Base-by-base conservation (phyloP, 1,140 invertebrate species). In the Rhopalosiphum padi region DNA sequence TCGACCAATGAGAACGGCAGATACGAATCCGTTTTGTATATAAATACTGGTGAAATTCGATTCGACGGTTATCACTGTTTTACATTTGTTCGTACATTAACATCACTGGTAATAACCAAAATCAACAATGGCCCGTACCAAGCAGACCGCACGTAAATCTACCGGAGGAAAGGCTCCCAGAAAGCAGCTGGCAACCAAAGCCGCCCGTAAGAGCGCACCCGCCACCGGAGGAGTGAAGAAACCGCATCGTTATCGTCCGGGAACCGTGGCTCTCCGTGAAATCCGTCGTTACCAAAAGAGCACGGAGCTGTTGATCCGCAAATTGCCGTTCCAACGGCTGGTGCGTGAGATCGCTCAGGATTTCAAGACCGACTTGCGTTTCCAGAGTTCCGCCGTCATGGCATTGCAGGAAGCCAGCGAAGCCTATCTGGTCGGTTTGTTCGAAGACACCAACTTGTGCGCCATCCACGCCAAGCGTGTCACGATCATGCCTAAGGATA, bases 231-330 rank as follows among this genome's bases (percentile, higher is more conserved):
- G 55, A 30, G 55, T 60, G 25, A 60, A 60, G 25, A 60, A 48
- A 0, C 86, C 43, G 0, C 25, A 48, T 48, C 86, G 35, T 23
- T 35, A 83, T 5, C 82, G 35, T 11, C 55, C 55, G 9, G 55
- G 55, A 30, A 60, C 55, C 8, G 82, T 83, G 37, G 35, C 82
- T 2, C 35, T 83, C 11, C 96, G 97, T 95, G 98, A 98, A 96
- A 98, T 98, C 95, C 96, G 97, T 95, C 96, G 97, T 95, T 98
- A 98, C 96, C 97, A 98, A 95, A 98, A 98, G 95, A 97, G 96
- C 21, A 98, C 97, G 35, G 97, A 98, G 95, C 95, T 97, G 95
- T 96, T 98, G 88, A 97, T 98, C 95, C 97, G 97, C 95, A 98
- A 98, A 95, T 18, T 68, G 30, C 60, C 60, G 11, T 68, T 68